phyloP scores from a whole-genome alignment of 2,888 invertebrate genomes.

The Tortricodes alternella region DNA sequence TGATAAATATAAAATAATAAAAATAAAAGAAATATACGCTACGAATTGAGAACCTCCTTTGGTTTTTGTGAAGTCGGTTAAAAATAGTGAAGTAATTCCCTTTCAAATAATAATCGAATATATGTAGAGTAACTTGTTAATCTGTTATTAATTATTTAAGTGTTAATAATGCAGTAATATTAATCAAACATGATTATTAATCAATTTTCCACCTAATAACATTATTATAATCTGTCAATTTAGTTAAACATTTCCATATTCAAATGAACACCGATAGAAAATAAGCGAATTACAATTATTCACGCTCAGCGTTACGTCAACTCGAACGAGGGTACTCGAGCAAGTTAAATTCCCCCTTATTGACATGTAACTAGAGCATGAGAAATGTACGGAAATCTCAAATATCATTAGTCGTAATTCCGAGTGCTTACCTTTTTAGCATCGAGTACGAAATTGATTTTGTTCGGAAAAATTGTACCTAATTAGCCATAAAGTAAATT shows the following conservation, averaged over 20 bases:
- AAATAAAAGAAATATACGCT: no score
- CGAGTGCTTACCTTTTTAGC: background rate
- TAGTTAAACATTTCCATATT: constrained; percentile 4
- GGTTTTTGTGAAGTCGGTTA: no score
- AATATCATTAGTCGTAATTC: constrained; percentile 11
- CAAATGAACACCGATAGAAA: constrained; percentile 14
- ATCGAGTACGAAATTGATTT: background rate
- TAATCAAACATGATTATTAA: background rate
- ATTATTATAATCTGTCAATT: background rate
- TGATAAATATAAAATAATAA: no score
- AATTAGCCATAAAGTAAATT: background rate
- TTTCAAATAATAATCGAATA: no score
- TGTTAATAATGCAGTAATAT: no score
- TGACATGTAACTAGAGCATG: constrained; percentile 15
- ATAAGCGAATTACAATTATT: constrained; percentile 18
- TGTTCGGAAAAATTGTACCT: background rate
- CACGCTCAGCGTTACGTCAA: constrained; percentile 2
- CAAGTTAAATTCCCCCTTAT: constrained; percentile 3
- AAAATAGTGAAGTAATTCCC: no score
- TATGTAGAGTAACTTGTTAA: no score
- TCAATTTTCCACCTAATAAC: background rate
- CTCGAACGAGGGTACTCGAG: background rate
- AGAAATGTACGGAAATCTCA: constrained; percentile 4
- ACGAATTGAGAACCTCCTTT: no score
- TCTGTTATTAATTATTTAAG: no score